A percentile compares a stretch with the other conserved stretches of the same genome.
These are phyloP conservation scores for Apodemus sylvaticus DNA, from an alignment of 2,113 vertebrate genomes.

Conservation along the genomic window DNA sequence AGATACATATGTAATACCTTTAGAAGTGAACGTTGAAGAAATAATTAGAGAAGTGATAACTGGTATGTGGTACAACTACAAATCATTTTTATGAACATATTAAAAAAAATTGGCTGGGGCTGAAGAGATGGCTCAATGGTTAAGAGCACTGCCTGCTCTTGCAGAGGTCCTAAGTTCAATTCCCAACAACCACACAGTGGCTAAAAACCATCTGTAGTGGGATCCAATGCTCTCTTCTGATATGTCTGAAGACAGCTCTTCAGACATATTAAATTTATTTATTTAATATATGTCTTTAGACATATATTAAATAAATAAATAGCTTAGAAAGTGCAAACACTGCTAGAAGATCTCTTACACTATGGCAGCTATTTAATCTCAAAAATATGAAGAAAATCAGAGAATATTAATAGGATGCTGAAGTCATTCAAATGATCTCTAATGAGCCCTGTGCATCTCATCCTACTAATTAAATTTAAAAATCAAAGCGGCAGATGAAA, in stretches of 20 bases:
- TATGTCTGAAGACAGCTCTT: no score
- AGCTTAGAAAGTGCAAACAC: constrained; percentile 24
- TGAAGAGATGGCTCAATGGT: no score
- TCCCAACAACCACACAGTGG: no score
- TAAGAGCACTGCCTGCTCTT: no score
- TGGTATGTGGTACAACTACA: background rate
- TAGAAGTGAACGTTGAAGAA: background rate
- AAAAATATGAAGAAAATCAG: constrained; percentile 11
- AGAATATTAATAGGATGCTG: constrained; percentile 14
- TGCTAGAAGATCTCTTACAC: constrained; percentile 27
- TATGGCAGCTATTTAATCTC: background rate
- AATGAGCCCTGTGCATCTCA: background rate
- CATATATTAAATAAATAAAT: background rate
- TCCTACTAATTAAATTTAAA: constrained; percentile 22
- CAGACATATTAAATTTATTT: no score
- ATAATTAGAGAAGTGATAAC: constrained; percentile 31
- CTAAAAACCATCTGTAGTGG: no score
- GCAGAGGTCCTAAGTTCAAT: no score
- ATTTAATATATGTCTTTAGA: no score
- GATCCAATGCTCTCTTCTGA: no score
- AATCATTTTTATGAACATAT: background rate
- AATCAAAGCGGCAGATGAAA: background rate
- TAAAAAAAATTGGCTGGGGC: background rate
- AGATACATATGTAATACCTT: background rate
- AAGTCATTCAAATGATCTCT: background rate